These are phyloP conservation scores for Fulica atra DNA, from an alignment of 2,113 vertebrate species.

Conservation along the genomic window DNA sequence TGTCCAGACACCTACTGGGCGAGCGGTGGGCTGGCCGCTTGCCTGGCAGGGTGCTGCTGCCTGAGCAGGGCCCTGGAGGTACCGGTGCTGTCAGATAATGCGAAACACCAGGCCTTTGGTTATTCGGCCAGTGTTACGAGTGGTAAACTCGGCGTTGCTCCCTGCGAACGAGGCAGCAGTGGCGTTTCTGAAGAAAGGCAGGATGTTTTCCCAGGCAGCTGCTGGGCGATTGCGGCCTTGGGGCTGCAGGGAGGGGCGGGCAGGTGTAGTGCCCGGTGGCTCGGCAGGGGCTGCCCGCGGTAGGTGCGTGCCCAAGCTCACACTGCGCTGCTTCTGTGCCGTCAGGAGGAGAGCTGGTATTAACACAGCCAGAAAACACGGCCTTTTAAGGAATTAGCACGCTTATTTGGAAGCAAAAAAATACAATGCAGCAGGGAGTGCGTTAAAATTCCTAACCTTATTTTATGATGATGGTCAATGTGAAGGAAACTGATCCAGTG, in stretches of 20 bases:
- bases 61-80: not conserved
- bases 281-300: too few relatives aligned
- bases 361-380: not conserved
- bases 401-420: not conserved
- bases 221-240: rapidly evolving
- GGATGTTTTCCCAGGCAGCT: not conserved
- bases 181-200: too few relatives aligned
- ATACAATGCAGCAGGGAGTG: too few relatives aligned
- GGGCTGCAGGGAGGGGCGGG: not conserved
- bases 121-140: too few relatives aligned
- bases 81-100: rapidly evolving
- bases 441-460: not conserved
- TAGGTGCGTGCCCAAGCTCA: not conserved
- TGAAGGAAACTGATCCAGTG: not conserved
- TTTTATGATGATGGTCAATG: rapidly evolving
- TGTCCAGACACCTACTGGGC: rapidly evolving
- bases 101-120: not conserved
- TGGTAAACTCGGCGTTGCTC: not conserved
- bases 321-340: rapidly evolving
- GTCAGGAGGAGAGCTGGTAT: rapidly evolving
- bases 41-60: rapidly evolving
- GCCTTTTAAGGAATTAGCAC: not conserved
- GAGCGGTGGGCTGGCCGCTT: not conserved
- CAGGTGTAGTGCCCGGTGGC: not conserved
- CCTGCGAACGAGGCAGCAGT: too few relatives aligned